Percentiles rank a stretch among this genome's conserved stretches.
Conservation (phyloP, 1,140 invertebrate species). For the Theocolax elegans region DNA sequence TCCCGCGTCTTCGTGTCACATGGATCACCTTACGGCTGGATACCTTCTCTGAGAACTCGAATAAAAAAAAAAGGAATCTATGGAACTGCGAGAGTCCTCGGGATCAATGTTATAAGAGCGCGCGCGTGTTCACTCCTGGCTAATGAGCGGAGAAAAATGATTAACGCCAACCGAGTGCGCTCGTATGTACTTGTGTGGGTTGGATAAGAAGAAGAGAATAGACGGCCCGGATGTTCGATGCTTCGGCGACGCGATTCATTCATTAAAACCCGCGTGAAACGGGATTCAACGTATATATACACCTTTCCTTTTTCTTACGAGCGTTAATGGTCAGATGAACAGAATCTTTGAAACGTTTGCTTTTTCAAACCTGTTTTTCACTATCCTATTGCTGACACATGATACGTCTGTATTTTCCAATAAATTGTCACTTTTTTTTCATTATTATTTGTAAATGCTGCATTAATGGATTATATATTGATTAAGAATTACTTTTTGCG, state of each 20-base stretch:
- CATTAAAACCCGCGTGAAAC: constrained; percentile 32
- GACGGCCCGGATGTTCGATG: constrained; percentile 27
- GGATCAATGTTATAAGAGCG: background rate
- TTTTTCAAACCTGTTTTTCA: background rate
- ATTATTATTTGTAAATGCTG: too few relatives aligned
- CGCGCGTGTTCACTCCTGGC: background rate
- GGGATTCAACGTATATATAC: background rate
- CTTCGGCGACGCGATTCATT: constrained; percentile 19
- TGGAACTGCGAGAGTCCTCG: too few relatives aligned
- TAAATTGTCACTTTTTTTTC: too few relatives aligned
- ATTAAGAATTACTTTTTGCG: too few relatives aligned
- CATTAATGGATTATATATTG: too few relatives aligned
- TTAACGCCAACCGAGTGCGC: constrained; percentile 19
- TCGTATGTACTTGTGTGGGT: too few relatives aligned
- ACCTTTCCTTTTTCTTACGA: background rate
- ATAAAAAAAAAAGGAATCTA: background rate
- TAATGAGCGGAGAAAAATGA: constrained; percentile 39
- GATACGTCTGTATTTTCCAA: too few relatives aligned
- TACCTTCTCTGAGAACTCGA: constrained; percentile 41
- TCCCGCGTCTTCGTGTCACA: constrained; percentile 44
- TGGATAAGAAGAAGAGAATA: background rate
- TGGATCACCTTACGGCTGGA: constrained; percentile 42
- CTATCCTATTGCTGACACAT: background rate
- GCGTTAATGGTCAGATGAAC: constrained; percentile 12
- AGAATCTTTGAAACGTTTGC: constrained; percentile 6